Conservation (phyloP, 1,140 invertebrate genomes). For the Drosophila sechellia region DNA sequence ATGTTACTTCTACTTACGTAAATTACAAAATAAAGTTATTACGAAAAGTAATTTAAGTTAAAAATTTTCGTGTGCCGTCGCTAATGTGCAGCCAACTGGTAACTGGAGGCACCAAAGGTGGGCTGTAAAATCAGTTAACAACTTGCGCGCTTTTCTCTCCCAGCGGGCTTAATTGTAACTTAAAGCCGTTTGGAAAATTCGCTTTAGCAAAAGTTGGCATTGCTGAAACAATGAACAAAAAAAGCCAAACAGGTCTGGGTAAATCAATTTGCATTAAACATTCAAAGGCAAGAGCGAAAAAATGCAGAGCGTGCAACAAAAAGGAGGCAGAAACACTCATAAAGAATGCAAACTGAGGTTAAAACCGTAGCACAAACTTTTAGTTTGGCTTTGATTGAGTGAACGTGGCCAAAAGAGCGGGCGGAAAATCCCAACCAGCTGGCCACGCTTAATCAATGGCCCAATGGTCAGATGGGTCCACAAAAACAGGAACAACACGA, state of each 20-base stretch:
- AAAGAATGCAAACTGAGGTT: constrained; percentile 67
- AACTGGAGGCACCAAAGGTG: constrained; percentile 26
- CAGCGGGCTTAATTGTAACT: constrained; percentile 58
- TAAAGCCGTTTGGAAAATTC: constrained; percentile 61
- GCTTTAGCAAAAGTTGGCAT: constrained; percentile 41
- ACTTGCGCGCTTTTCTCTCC: constrained; percentile 45
- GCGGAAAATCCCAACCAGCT: constrained; percentile 6
- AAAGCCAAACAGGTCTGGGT: constrained; percentile 14
- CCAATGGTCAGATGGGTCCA: constrained; percentile 66
- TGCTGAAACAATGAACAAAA: constrained; percentile 1
- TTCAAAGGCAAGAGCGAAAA: constrained; percentile 35
- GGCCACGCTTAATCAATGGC: constrained; percentile 79
- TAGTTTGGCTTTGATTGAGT: constrained; percentile 63
- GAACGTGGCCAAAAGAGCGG: constrained; percentile 29
- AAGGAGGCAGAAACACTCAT: constrained; percentile 39
- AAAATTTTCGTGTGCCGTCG: constrained; percentile 76
- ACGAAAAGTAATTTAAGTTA: constrained; percentile 83
- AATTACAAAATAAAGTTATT: constrained; percentile 83
- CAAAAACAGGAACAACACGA: constrained; percentile 39
- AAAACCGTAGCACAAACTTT: constrained; percentile 57
- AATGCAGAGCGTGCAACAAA: constrained; percentile 4
- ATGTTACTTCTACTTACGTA: constrained; percentile 83
- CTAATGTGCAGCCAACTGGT: constrained; percentile 72
- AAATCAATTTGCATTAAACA: constrained; percentile 74
- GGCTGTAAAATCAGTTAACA: constrained; percentile 74